These are phyloP conservation scores for Ptychodera flava DNA, from an alignment of 35 echinoderm and acorn worm species.

Conservation along the genomic window DNA sequence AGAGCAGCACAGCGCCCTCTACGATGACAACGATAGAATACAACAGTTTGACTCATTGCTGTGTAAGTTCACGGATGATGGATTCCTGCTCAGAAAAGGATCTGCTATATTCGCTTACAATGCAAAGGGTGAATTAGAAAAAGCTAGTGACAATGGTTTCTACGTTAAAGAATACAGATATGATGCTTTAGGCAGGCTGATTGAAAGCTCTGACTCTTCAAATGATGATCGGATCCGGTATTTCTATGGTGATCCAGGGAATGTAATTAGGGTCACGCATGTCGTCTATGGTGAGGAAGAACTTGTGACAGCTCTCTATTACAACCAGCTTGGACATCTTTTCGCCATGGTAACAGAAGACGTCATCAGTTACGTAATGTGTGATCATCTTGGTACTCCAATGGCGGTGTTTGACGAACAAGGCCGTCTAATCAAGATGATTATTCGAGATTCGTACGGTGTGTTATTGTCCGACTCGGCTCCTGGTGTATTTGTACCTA, in stretches of 20 bases:
- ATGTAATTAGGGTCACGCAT: slow-evolving; percentile 55
- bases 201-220: slow-evolving; percentile 83
- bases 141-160: slow-evolving; percentile 64
- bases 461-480: slow-evolving; percentile 51
- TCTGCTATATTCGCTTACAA: slow-evolving; percentile 77
- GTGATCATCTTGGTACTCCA: slow-evolving; percentile 78
- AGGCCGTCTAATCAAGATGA: slow-evolving; percentile 35
- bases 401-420: slow-evolving; percentile 47
- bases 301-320: slow-evolving; percentile 59
- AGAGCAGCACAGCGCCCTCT: slow-evolving; percentile 19
- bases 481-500: slow-evolving; percentile 57
- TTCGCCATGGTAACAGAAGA: slow-evolving; percentile 55
- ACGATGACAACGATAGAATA: slow-evolving; percentile 76
- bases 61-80: slow-evolving; percentile 67
- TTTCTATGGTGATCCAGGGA: slow-evolving; percentile 75
- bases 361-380: slow-evolving; percentile 50
- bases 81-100: slow-evolving; percentile 65
- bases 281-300: slow-evolving; percentile 47
- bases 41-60: slow-evolving; percentile 49
- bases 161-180: slow-evolving; percentile 91
- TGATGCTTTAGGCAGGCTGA: slow-evolving; percentile 67
- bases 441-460: slow-evolving; percentile 65
- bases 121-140: slow-evolving; percentile 52
- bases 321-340: slow-evolving; percentile 66
- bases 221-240: slow-evolving; percentile 65